Base-by-base conservation (phyloP, 2,888 invertebrate species). In the Leptopterna dolabrata region DNA sequence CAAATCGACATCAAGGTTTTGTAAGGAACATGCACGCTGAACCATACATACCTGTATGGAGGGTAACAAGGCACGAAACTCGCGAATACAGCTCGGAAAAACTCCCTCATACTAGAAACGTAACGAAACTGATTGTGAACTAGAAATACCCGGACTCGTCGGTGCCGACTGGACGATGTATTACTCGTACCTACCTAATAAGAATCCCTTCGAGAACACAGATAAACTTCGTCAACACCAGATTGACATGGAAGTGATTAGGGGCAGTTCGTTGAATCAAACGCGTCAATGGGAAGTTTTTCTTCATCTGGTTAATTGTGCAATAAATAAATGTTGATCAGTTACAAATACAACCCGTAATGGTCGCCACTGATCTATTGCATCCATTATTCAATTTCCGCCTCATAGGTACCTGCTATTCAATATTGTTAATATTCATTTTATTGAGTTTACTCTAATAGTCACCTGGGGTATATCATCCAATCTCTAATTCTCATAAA, bases 401-500 rank as follows among this genome's bases (percentile, higher is more conserved):
- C n/a, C n/a, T n/a, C n/a, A n/a, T n/a, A n/a, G n/a, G n/a, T n/a
- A n/a, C n/a, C n/a, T n/a, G n/a, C n/a, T n/a, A n/a, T n/a, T n/a
- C n/a, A n/a, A n/a, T n/a, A n/a, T n/a, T n/a, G n/a, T n/a, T n/a
- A n/a, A n/a, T n/a, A n/a, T n/a, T n/a, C n/a, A n/a, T n/a, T n/a
- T n/a, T n/a, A n/a, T n/a, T n/a, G n/a, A n/a, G n/a, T n/a, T 36
- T 36, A 2, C 4, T 36, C 4, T 36, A 36, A 36, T 36, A 7
- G 1, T 78, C 45, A 78, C 78, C 78, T 78, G 43, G 78, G 78
- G 19, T 78, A 78, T 27, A 78, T 78, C 78, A 78, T 78, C 45
- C 45, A 45, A 27, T 78, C 78, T 27, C 27, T 0, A 24, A n/a
- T n/a, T n/a, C n/a, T n/a, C n/a, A n/a, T n/a, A n/a, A n/a, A n/a